Conservation (phyloP, 1,140 invertebrate species). For the Amphibalanus amphitrite region DNA sequence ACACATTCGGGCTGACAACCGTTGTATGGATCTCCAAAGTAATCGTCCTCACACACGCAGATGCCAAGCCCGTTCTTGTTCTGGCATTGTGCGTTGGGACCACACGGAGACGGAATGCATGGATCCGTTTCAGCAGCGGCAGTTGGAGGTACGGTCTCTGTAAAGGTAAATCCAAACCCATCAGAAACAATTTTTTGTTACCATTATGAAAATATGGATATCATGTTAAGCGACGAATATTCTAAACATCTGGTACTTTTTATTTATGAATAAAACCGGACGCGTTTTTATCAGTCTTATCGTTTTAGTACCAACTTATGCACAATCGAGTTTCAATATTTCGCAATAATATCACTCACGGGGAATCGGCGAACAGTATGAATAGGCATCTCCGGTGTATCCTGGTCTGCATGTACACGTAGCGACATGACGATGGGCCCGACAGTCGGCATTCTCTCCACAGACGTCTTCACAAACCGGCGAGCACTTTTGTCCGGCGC, state of each 20-base stretch:
- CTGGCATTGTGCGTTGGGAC: conserved; percentile 29
- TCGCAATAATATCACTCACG: no score
- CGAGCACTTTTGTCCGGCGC: conserved; percentile 32
- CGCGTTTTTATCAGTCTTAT: no score
- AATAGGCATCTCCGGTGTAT: conserved; percentile 48
- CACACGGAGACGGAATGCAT: conserved; percentile 25
- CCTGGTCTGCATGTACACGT: conserved; percentile 43
- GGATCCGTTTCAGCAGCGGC: conserved; percentile 7
- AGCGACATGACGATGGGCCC: conserved; percentile 8
- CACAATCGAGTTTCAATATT: no score
- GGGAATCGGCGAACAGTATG: no score
- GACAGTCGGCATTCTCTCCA: conserved; percentile 37
- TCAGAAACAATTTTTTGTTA: no score
- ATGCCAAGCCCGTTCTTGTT: conserved; percentile 28
- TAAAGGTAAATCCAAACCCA: no score
- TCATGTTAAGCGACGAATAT: no score
- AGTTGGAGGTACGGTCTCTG: no score
- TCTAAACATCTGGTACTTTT: no score
- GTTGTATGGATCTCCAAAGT: background rate
- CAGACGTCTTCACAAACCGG: conserved; percentile 46
- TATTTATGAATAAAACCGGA: no score
- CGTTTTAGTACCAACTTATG: no score
- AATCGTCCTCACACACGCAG: background rate
- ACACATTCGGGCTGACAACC: background rate
- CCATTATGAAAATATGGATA: no score